Conservation (phyloP, 2,797 vertebrate species). For the Heliangelus exortis region DNA sequence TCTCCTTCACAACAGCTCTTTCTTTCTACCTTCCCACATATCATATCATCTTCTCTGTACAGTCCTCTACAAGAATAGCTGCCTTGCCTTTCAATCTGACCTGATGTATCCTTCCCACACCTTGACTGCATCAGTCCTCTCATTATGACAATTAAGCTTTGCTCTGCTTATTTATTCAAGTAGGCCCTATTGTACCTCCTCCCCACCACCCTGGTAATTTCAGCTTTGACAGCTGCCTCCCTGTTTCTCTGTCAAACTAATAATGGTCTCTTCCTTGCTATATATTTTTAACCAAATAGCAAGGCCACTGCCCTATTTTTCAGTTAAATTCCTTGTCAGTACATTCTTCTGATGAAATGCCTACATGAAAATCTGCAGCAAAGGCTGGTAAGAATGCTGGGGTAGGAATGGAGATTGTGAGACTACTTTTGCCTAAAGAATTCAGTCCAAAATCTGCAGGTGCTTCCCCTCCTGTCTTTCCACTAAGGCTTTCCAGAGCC, state of each 20-base stretch:
- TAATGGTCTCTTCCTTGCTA: not conserved
- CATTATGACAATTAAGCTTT: slow-evolving; percentile 23
- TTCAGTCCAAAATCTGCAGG: not conserved
- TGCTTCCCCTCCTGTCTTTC: not conserved
- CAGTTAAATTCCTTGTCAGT: slow-evolving; percentile 29
- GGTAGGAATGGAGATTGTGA: not conserved
- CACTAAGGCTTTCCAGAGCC: not conserved
- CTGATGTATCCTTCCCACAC: not conserved
- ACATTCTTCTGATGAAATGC: slow-evolving; percentile 12
- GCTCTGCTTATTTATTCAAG: slow-evolving; percentile 27
- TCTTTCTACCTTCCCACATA: not conserved
- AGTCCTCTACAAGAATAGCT: not conserved
- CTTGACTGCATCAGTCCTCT: not conserved
- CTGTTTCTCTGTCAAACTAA: slow-evolving; percentile 33
- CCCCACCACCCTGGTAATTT: not conserved
- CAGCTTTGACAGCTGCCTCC: slow-evolving; percentile 29
- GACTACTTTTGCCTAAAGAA: not conserved
- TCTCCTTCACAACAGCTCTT: not conserved
- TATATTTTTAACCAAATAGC: slow-evolving; percentile 24
- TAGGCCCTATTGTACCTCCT: not conserved
- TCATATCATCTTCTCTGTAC: not conserved
- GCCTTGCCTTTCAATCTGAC: not conserved
- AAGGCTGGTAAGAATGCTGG: not conserved
- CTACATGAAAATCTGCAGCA: not conserved
- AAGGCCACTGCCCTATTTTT: slow-evolving; percentile 14